Conservation (phyloP, 2,888 invertebrate genomes). For the Nomada goodeniana region DNA sequence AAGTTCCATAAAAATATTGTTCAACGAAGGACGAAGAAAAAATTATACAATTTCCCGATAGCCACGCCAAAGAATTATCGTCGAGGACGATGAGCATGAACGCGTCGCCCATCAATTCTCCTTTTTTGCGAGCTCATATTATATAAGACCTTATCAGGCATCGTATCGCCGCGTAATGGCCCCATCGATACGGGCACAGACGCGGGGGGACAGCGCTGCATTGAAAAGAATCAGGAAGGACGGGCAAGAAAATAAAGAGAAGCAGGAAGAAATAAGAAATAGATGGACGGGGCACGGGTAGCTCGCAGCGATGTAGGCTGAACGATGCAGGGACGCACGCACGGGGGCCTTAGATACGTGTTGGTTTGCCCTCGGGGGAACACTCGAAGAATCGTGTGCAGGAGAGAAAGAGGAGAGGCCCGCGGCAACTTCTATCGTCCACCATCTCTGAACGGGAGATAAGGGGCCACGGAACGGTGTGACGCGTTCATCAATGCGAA, state of each 20-base stretch:
- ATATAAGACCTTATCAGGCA: neutral
- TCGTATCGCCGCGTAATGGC: neutral
- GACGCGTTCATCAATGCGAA: constrained; percentile 44
- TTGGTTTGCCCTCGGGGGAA: constrained; percentile 47
- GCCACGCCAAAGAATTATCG: too few relatives aligned
- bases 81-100: too few relatives aligned
- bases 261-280: constrained; percentile 48
- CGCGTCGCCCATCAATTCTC: too few relatives aligned
- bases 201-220: constrained; percentile 38
- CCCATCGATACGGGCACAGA: neutral
- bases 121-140: too few relatives aligned
- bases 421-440: constrained; percentile 26
- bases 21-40: too few relatives aligned
- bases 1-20: too few relatives aligned
- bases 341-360: constrained; percentile 34
- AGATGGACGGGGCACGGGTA: constrained; percentile 27
- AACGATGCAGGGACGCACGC: constrained; percentile 42
- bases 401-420: constrained; percentile 4
- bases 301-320: constrained; percentile 56
- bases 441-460: constrained; percentile 22
- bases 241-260: constrained; percentile 42
- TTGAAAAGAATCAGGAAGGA: constrained; percentile 41
- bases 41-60: too few relatives aligned
- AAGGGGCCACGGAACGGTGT: constrained; percentile 22
- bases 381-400: constrained; percentile 40